Evolutionary conservation across 2,888 invertebrate species (phyloP).

Genomic region (Eudiplozoon nipponicum): DNA sequence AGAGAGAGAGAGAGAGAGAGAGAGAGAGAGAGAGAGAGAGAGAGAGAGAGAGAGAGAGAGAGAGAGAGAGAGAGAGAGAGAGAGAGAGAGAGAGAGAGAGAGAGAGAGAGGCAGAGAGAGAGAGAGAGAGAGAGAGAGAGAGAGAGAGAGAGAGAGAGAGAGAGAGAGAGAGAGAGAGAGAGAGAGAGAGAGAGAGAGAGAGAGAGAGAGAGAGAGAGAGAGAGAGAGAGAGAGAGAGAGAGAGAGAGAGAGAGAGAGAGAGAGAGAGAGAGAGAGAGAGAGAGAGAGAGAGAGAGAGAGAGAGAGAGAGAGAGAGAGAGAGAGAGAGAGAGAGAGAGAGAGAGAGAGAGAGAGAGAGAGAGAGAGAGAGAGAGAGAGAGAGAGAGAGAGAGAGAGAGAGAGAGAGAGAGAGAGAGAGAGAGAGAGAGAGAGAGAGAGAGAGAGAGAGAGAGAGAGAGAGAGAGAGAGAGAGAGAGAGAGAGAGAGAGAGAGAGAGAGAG

Average conservation of each 20-base stretch:
- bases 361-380: constrained; percentile 2
- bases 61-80: constrained; percentile 8
- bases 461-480: too few relatives aligned
- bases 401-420: constrained; percentile 1
- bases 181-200: constrained; percentile 4
- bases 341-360: constrained; percentile 1
- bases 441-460: too few relatives aligned
- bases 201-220: constrained; percentile 6
- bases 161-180: constrained; percentile 1
- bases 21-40: constrained; percentile 6
- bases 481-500: too few relatives aligned
- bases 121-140: constrained; percentile 6
- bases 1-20: constrained; percentile 7
- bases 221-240: constrained; percentile 4
- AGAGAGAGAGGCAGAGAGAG: constrained; percentile 8
- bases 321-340: background rate
- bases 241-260: constrained; percentile 4
- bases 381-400: constrained; percentile 2
- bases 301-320: background rate
- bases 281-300: background rate
- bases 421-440: constrained; percentile 1
- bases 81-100: constrained; percentile 9
- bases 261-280: background rate
- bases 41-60: constrained; percentile 7
- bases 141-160: constrained; percentile 2